Percentiles rank a stretch among this genome's conserved stretches.
These are phyloP conservation scores for Parauchenoglanis ngamensis DNA, from an alignment of 2,797 vertebrate species.

Conservation along the genomic window DNA sequence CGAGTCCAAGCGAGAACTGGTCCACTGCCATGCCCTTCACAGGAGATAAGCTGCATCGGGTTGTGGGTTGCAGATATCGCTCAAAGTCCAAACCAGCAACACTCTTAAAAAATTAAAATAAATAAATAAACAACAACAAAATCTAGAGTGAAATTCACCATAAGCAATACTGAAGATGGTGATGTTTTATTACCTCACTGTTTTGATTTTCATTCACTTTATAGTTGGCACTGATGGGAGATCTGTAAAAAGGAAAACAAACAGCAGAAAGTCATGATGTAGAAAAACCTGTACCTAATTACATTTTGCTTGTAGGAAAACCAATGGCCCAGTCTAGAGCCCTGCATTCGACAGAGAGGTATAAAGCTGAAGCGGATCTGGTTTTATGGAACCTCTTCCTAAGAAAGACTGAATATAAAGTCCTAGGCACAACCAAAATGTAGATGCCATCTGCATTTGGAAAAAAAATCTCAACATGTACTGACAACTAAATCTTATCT, in stretches of 20 bases:
- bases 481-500: neutral
- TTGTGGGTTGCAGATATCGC: conserved; percentile 71
- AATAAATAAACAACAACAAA: neutral
- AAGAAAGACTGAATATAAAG: neutral
- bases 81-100: conserved; percentile 72
- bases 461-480: neutral
- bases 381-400: neutral
- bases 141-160: neutral
- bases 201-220: conserved; percentile 59
- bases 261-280: neutral
- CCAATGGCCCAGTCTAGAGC: neutral
- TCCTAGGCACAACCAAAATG: neutral
- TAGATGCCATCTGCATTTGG: neutral
- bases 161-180: neutral
- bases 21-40: conserved; percentile 49
- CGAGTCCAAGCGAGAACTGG: conserved; percentile 58
- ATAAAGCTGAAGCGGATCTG: neutral
- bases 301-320: neutral
- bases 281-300: neutral
- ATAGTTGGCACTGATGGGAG: conserved; percentile 20
- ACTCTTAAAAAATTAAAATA: conserved; percentile 55
- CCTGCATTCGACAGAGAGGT: neutral
- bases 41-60: conserved; percentile 65
- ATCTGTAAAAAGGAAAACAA: conserved; percentile 15
- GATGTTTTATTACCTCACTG: conserved; percentile 63